Evolutionary conservation across 2,888 invertebrate genomes (phyloP).

Genomic region (Caenorhabditis japonica): DNA sequence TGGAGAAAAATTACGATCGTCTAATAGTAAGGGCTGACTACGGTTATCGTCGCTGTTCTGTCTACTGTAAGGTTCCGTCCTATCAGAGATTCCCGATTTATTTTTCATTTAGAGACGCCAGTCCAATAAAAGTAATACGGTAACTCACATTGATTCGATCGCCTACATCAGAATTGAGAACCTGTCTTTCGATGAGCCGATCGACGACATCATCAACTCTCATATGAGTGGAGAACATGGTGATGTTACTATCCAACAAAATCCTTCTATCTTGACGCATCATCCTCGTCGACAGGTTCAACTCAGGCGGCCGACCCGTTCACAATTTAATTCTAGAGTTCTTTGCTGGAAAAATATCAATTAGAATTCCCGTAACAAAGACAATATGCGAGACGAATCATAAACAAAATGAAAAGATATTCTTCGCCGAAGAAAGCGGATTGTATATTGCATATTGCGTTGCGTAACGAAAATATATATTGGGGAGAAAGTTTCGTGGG

Average conservation of each 20-base stretch:
- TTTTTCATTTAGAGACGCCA: no score
- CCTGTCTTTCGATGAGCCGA: slow-evolving; percentile 15
- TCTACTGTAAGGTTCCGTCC: no score
- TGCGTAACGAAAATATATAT: slow-evolving; percentile 26
- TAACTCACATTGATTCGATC: slow-evolving; percentile 46
- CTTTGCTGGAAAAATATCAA: slow-evolving; percentile 4
- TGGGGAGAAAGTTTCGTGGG: slow-evolving; percentile 18
- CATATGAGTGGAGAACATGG: slow-evolving; percentile 25
- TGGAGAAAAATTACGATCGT: no score
- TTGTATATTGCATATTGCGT: slow-evolving; percentile 42
- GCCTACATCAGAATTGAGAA: slow-evolving; percentile 44
- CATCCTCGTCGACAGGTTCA: slow-evolving; percentile 25
- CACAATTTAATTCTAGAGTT: slow-evolving; percentile 9
- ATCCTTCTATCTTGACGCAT: slow-evolving; percentile 52
- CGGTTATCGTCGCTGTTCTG: no score
- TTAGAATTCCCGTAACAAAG: not conserved
- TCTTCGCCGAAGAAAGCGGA: not conserved
- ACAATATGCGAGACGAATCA: slow-evolving; percentile 2
- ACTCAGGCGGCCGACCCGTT: not conserved
- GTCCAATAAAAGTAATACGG: no score
- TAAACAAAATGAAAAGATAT: slow-evolving; percentile 19
- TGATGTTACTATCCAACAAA: slow-evolving; percentile 42
- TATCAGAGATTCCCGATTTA: no score
- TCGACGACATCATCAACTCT: slow-evolving; percentile 31
- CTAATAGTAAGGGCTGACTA: no score